Evolutionary conservation across 2,113 vertebrate species (phyloP).

Genomic region (Ondatra zibethicus): DNA sequence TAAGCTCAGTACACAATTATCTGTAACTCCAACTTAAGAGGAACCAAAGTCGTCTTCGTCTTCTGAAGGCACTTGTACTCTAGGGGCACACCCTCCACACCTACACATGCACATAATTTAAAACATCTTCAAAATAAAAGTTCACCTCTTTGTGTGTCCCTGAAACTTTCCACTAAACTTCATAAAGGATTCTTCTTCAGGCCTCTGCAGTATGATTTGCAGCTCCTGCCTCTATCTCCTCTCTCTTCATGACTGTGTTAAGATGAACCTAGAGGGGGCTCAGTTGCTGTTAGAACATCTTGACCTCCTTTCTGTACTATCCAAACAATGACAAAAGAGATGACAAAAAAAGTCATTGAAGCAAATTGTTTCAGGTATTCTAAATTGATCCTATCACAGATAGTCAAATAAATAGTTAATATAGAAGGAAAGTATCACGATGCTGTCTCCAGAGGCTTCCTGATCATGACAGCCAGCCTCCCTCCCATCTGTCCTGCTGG

Average conservation of each 20-base stretch:
- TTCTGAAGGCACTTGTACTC: not conserved
- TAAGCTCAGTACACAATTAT: not conserved
- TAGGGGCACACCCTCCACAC: too few species aligned
- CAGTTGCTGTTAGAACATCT: not conserved
- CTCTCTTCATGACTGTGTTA: not conserved
- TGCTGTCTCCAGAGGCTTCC: rapidly evolving
- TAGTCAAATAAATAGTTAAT: not conserved
- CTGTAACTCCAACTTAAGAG: not conserved
- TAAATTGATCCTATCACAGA: not conserved
- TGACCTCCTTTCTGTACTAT: not conserved
- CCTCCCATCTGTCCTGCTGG: not conserved
- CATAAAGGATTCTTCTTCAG: not conserved
- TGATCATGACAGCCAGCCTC: not conserved
- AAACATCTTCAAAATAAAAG: not conserved
- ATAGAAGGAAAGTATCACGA: not conserved
- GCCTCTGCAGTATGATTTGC: not conserved
- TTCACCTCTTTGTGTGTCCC: not conserved
- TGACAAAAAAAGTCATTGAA: not conserved
- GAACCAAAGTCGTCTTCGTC: too few species aligned
- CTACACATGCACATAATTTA: not conserved
- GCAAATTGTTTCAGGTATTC: not conserved
- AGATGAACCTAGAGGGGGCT: not conserved
- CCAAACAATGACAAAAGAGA: not conserved
- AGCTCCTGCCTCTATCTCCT: not conserved
- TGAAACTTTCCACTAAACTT: not conserved